Base-by-base conservation (phyloP, 2,797 vertebrate genomes). In the Rallus crepitans region DNA sequence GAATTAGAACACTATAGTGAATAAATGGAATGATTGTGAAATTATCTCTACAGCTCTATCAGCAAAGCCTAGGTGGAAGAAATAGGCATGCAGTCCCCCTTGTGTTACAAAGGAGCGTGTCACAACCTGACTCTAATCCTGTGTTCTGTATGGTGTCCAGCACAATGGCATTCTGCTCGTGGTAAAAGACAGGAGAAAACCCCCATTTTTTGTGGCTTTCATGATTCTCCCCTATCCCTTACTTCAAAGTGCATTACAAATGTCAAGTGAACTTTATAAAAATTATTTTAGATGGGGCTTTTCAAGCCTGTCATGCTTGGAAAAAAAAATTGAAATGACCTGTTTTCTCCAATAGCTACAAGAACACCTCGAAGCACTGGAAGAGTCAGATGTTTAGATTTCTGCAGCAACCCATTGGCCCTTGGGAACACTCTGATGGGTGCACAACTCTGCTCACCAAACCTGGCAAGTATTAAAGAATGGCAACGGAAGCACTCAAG, bases 21-120 rank as follows among this genome's bases (percentile, higher is more conserved):
- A 76, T 57, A 89, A 87, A 87, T 33, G 60, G 50, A 87, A 57
- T 78, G 71, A 69, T 82, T 82, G 80, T 89, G 63, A 93, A 92
- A 92, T 82, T 61, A 81, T 59, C 95, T 86, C 52, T 75, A 31
- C 15, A 31, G 55, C 27, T 88, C 39, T 83, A 50, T 42, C 85
- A 89, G 60, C 39, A 94, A 91, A 89, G 31, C 35, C 59, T 84
- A 14, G 2, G 31, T 77, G 13, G 71, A 82, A 87, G 84, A 45
- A 80, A 73, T 27, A 56, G 21, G 9, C 39, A 27, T 57, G 13
- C 25, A 93, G 60, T 90, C 35, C 14, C 20, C 18, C 64, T 50
- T 72, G 31, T n/a, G 78, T 68, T 86, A 63, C 20, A 42, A 95
- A 91, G 39, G 18, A 57, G 6, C 27, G 64, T 63, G 82, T 87